These are phyloP conservation scores for Syngnathus floridae DNA, from an alignment of 2,113 vertebrate species.

Conservation along the genomic window DNA sequence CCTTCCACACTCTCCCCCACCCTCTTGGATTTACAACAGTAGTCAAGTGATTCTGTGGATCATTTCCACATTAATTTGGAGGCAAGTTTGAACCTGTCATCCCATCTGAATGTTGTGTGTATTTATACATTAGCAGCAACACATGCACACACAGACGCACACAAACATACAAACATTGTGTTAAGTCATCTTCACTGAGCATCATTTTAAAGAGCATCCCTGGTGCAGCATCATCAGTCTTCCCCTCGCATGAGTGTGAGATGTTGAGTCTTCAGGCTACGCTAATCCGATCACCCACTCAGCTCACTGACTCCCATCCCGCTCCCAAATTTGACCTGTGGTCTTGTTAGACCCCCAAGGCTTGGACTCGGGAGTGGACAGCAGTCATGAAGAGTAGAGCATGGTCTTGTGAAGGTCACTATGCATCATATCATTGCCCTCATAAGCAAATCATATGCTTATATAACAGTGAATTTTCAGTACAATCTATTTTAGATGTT, in stretches of 20 bases:
- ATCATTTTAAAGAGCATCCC: neutral
- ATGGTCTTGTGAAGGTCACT: slow-evolving; percentile 29
- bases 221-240: slow-evolving; percentile 16
- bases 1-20: neutral
- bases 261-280: slow-evolving; percentile 33
- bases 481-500: neutral
- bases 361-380: slow-evolving; percentile 21
- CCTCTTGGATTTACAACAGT: neutral
- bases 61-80: neutral
- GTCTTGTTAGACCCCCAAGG: slow-evolving; percentile 26
- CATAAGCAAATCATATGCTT: neutral
- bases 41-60: neutral
- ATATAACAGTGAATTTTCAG: neutral
- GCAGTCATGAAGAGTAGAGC: slow-evolving; percentile 9
- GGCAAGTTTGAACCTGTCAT: slow-evolving; percentile 1
- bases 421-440: neutral
- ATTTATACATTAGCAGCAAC: neutral
- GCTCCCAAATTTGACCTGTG: slow-evolving; percentile 24
- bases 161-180: neutral
- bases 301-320: slow-evolving; percentile 42
- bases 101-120: neutral
- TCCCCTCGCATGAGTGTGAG: slow-evolving; percentile 29
- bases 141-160: neutral
- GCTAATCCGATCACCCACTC: slow-evolving; percentile 42
- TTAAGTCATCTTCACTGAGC: slow-evolving; percentile 3